A percentile compares a stretch with the other conserved stretches of the same genome.
Evolutionary conservation across 1,140 invertebrate species (phyloP).

Genomic region (Lethrus apterus): DNA sequence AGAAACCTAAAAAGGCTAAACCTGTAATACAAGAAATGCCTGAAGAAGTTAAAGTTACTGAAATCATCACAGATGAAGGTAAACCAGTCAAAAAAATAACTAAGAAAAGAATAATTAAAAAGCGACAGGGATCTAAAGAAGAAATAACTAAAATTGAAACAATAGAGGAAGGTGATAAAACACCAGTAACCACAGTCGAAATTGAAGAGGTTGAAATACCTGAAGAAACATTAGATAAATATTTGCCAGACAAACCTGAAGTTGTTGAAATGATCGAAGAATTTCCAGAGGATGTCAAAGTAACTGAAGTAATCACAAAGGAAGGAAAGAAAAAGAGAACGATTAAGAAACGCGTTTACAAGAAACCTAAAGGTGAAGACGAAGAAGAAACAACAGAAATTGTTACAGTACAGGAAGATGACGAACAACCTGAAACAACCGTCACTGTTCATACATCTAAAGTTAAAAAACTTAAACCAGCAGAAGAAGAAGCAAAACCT

Average conservation of each 20-base stretch:
- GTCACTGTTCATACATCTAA: conserved; percentile 39
- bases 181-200: conserved; percentile 35
- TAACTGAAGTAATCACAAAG: conserved; percentile 41
- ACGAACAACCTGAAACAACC: conserved; percentile 39
- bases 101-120: conserved; percentile 33
- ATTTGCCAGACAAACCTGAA: conserved; percentile 23
- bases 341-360: conserved; percentile 28
- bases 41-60: conserved; percentile 33
- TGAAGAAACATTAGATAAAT: conserved; percentile 21
- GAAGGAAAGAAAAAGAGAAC: conserved; percentile 35
- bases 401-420: conserved; percentile 45
- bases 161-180: conserved; percentile 31
- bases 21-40: conserved; percentile 22
- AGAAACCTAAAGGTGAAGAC: conserved; percentile 9
- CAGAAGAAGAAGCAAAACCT: conserved; percentile 39
- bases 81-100: conserved; percentile 33
- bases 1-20: conserved; percentile 21
- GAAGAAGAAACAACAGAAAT: conserved; percentile 43
- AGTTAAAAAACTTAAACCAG: conserved; percentile 17
- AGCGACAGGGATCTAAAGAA: conserved; percentile 22
- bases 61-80: conserved; percentile 23
- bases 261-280: conserved; percentile 26
- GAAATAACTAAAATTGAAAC: conserved; percentile 36
- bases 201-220: conserved; percentile 38
- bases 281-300: conserved; percentile 26